Evolutionary conservation across 2,797 vertebrate species (phyloP).

Genomic region (Hoplostethus mediterraneus): DNA sequence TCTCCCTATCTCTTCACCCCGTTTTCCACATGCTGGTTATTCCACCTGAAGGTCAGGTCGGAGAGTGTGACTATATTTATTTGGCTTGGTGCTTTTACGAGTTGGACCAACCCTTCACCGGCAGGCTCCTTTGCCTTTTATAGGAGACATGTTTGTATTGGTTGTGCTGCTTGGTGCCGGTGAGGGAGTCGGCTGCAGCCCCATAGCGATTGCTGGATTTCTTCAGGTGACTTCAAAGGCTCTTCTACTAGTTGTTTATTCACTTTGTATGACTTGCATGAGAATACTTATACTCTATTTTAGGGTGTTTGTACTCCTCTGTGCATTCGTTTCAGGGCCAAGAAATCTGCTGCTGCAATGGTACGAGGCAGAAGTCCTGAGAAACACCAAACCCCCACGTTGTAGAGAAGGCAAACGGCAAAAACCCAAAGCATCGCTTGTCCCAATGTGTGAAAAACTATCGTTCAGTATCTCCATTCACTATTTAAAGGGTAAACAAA

Average conservation of each 20-base stretch:
- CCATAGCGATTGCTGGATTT: constrained; percentile 13
- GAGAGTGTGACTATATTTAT: constrained; percentile 66
- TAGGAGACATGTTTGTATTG: constrained; percentile 31
- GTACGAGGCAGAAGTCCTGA: no score
- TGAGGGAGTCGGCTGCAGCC: not conserved
- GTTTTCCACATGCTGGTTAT: not conserved
- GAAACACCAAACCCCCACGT: no score
- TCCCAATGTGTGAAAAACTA: no score
- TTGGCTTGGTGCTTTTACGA: constrained; percentile 61
- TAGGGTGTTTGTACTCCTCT: constrained; percentile 3
- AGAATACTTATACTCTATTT: constrained; percentile 14
- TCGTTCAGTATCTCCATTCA: no score
- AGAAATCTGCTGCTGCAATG: not conserved
- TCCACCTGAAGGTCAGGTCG: constrained; percentile 71
- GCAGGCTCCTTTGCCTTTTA: constrained; percentile 42
- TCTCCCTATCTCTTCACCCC: not conserved
- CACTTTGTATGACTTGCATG: not conserved
- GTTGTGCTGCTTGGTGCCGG: constrained; percentile 17
- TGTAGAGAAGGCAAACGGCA: no score
- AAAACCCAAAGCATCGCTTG: no score
- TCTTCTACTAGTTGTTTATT: constrained; percentile 27
- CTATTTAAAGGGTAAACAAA: no score
- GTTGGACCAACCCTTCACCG: constrained; percentile 10
- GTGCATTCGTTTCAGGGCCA: not conserved
- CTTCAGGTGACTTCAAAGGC: constrained; percentile 47